A percentile compares a stretch with the other conserved stretches of the same genome.
Conservation (phyloP, 2,797 vertebrate species). For the Ibycter americanus region DNA sequence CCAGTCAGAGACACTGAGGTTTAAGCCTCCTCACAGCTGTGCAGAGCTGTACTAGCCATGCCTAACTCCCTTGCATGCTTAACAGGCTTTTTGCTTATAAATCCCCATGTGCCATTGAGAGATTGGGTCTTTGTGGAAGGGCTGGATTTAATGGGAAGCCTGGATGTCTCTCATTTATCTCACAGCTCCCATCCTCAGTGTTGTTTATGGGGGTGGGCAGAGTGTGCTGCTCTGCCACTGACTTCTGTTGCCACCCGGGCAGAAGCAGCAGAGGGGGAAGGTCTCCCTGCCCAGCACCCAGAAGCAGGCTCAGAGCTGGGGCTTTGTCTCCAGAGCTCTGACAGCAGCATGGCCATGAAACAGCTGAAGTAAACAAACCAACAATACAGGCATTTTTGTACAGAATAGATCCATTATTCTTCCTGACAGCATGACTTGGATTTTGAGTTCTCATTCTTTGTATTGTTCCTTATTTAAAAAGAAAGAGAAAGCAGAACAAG, state of each 20-base stretch:
- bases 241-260: not conserved
- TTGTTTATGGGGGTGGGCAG: not conserved
- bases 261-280: not conserved
- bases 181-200: not conserved
- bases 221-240: not conserved
- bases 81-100: not conserved
- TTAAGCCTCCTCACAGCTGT: slow-evolving; percentile 16
- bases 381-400: slow-evolving; percentile 71
- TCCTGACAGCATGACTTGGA: slow-evolving; percentile 62
- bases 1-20: not conserved
- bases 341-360: slow-evolving; percentile 51
- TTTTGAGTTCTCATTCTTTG: slow-evolving; percentile 65
- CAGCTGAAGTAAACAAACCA: slow-evolving; percentile 76
- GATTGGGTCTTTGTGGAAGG: not conserved
- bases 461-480: slow-evolving; percentile 65
- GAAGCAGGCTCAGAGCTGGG: not conserved
- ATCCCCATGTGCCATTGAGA: not conserved
- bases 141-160: not conserved
- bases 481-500: slow-evolving; percentile 60
- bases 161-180: not conserved
- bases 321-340: slow-evolving; percentile 64
- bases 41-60: not conserved
- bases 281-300: slow-evolving; percentile 16
- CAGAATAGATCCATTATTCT: slow-evolving; percentile 74
- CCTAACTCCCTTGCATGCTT: not conserved